These are phyloP conservation scores for Distichodus sexfasciatus DNA, from an alignment of 2,797 vertebrate genomes.

Conservation along the genomic window DNA sequence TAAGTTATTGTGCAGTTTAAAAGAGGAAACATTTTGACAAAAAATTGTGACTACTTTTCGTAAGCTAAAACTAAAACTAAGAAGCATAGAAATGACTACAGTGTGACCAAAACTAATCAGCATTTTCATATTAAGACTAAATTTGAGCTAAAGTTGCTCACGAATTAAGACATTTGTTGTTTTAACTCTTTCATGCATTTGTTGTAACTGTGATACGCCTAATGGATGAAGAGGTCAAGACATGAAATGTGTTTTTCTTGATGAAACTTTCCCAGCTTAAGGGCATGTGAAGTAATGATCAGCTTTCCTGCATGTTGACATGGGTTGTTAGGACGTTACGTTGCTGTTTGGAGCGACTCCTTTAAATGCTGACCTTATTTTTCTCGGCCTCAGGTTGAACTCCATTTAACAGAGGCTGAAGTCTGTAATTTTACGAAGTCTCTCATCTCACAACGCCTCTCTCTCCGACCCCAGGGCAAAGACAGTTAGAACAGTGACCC, in stretches of 20 bases:
- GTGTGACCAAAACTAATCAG: too few species aligned
- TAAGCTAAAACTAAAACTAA: too few species aligned
- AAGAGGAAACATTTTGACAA: too few species aligned
- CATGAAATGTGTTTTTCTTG: constrained; percentile 8
- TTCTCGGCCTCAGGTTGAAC: constrained; percentile 71
- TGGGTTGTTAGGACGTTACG: constrained; percentile 60
- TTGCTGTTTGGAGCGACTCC: constrained; percentile 43
- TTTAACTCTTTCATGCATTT: background rate
- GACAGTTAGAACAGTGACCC: constrained; percentile 53
- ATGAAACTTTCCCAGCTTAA: constrained; percentile 31
- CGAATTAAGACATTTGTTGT: too few species aligned
- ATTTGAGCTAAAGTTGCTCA: too few species aligned
- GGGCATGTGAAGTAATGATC: constrained; percentile 48
- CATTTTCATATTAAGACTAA: too few species aligned
- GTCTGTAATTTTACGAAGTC: constrained; percentile 76
- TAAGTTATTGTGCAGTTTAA: too few species aligned
- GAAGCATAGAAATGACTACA: too few species aligned
- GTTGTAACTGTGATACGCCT: background rate
- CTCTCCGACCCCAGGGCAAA: constrained; percentile 60
- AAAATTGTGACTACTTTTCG: too few species aligned
- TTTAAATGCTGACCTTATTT: constrained; percentile 68
- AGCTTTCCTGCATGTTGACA: constrained; percentile 52
- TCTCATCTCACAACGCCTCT: constrained; percentile 71
- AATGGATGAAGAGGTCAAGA: background rate
- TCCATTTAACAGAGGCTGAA: constrained; percentile 65